Percentiles rank a stretch among this genome's conserved stretches.
Conservation (phyloP, 2,888 invertebrate species). For the Diaprepes abbreviatus region DNA sequence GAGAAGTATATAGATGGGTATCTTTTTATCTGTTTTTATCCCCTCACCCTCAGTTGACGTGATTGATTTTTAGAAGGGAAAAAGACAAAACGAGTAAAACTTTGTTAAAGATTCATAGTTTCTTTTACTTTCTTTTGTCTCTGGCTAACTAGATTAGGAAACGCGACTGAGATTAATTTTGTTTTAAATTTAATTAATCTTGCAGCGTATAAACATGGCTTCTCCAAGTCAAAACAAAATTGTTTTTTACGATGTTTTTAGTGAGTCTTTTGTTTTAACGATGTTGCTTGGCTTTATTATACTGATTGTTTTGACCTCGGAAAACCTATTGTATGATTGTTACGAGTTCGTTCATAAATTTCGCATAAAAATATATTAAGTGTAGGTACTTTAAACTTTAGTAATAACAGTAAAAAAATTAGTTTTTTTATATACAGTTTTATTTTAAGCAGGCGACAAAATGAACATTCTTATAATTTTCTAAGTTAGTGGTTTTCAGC, state of each 20-base stretch:
- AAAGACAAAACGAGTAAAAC: constrained; percentile 26
- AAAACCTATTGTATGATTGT: not conserved
- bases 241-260: constrained; percentile 40
- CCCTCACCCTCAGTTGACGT: constrained; percentile 14
- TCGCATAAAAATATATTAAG: too few relatives aligned
- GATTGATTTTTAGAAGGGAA: constrained; percentile 32
- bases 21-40: constrained; percentile 13
- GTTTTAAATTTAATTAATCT: constrained; percentile 49
- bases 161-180: constrained; percentile 44
- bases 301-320: not conserved
- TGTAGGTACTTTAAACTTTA: too few relatives aligned
- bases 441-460: too few relatives aligned
- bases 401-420: too few relatives aligned
- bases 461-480: too few relatives aligned
- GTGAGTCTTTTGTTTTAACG: constrained; percentile 8
- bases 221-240: constrained; percentile 41
- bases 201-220: constrained; percentile 37
- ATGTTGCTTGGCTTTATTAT: constrained; percentile 3
- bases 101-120: constrained; percentile 48
- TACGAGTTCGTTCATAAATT: not conserved
- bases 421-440: too few relatives aligned
- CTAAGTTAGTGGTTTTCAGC: too few relatives aligned
- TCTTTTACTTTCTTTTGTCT: constrained; percentile 43
- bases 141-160: constrained; percentile 36
- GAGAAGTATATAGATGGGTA: constrained; percentile 21